Evolutionary conservation across 1,140 invertebrate species (phyloP).

Genomic region (Orchesella cincta): DNA sequence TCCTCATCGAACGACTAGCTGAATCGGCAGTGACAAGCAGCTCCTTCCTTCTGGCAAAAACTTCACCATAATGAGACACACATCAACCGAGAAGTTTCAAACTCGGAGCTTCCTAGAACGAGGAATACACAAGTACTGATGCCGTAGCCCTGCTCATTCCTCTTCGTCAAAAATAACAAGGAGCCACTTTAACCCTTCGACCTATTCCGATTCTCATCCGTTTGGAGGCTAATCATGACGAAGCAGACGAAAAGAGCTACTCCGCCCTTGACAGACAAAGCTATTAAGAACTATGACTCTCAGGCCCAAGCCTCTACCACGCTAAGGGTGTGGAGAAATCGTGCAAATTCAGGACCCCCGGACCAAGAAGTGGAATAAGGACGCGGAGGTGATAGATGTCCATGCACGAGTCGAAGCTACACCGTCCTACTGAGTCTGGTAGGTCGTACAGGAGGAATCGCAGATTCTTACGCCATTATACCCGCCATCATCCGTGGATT

Average conservation of each 20-base stretch:
- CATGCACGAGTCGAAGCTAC: not conserved
- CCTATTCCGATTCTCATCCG: not conserved
- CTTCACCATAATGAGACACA: not conserved
- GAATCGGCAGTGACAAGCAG: constrained; percentile 43
- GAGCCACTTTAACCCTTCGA: not conserved
- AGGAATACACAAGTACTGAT: not conserved
- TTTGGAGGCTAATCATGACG: not conserved
- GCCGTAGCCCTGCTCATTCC: not conserved
- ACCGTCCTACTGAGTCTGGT: not conserved
- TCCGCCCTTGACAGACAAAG: not conserved
- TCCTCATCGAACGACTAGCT: no score
- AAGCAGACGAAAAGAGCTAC: not conserved
- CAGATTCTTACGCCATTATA: not conserved
- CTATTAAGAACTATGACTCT: not conserved
- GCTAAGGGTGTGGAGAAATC: not conserved
- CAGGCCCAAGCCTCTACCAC: not conserved
- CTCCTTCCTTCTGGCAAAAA: constrained; percentile 35
- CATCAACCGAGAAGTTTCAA: not conserved
- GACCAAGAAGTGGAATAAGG: not conserved
- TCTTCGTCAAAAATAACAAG: not conserved
- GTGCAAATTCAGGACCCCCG: not conserved
- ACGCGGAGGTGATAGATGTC: not conserved
- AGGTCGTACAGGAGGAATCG: not conserved
- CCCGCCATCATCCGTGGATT: no score
- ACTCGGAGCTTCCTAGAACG: not conserved